Percentiles rank a stretch among this genome's conserved stretches.
Conservation (phyloP, 2,113 vertebrate genomes). For the Anguilla japonica region DNA sequence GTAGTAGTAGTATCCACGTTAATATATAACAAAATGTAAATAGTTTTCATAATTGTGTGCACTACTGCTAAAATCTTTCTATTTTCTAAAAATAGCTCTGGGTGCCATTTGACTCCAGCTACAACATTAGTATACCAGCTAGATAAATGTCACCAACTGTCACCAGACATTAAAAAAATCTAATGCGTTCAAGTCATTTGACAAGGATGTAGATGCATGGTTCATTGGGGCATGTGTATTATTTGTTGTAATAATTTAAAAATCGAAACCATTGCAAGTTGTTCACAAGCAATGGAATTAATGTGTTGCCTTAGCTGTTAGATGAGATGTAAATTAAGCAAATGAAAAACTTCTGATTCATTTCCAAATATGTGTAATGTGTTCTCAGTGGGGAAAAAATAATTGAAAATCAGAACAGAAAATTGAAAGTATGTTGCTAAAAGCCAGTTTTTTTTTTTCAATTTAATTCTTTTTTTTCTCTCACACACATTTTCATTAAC, state of each 20-base stretch:
- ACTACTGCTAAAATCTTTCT: too few relatives aligned
- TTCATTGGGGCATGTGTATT: background rate
- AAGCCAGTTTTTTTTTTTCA: background rate
- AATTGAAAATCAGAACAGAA: conserved; percentile 4
- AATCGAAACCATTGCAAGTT: background rate
- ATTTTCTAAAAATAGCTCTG: too few relatives aligned
- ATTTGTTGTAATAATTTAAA: background rate
- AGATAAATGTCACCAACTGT: too few relatives aligned
- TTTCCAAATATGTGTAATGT: background rate
- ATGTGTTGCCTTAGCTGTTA: background rate
- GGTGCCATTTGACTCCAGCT: too few relatives aligned
- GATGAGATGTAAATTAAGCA: background rate
- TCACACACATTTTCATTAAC: background rate
- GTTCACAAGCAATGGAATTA: background rate
- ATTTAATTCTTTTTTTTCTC: background rate
- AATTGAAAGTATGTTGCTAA: background rate
- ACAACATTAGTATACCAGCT: too few relatives aligned
- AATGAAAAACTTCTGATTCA: background rate
- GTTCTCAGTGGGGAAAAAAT: background rate
- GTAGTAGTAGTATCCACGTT: too few relatives aligned
- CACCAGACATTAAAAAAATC: background rate
- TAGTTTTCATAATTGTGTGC: too few relatives aligned
- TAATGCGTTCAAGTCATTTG: background rate
- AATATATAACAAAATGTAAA: too few relatives aligned
- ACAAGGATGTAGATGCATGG: background rate